A percentile compares a stretch with the other conserved stretches of the same genome.
phyloP scores from a whole-genome alignment of 2,113 vertebrate genomes.

The Leptosomus discolor region DNA sequence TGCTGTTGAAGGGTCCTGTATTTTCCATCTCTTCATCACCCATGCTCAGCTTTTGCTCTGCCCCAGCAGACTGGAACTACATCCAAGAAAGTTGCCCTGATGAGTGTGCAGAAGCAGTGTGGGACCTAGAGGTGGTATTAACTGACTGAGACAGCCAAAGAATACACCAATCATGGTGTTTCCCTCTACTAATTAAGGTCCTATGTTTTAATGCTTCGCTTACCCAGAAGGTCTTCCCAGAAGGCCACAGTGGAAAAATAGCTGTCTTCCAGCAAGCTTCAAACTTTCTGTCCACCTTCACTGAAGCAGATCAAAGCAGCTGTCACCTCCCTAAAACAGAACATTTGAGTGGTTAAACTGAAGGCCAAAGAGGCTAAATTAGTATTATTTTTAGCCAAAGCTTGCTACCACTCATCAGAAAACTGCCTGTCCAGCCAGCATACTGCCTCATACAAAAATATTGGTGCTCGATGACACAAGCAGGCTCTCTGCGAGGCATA shows the following conservation, averaged over 20 bases:
- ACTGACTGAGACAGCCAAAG: neutral
- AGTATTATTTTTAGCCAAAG: neutral
- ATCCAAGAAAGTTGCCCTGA: neutral
- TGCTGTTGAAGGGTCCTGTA: neutral
- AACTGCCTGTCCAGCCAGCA: neutral
- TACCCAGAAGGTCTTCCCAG: slow-evolving; percentile 2
- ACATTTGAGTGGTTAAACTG: neutral
- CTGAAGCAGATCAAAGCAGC: neutral
- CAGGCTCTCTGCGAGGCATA: neutral
- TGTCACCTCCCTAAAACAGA: neutral
- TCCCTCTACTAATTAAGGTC: neutral
- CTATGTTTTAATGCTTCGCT: neutral
- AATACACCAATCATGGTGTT: neutral
- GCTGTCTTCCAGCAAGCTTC: slow-evolving; percentile 17
- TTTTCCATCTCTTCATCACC: neutral
- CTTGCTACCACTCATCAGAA: neutral
- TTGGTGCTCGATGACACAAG: neutral
- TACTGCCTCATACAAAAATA: neutral
- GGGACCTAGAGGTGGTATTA: neutral
- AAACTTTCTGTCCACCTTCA: neutral
- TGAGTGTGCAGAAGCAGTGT: neutral
- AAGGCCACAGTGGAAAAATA: neutral
- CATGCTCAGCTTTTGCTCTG: neutral
- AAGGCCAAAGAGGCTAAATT: neutral
- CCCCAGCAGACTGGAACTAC: neutral